Conservation (phyloP, 2,888 invertebrate species). For the Synanthedon tipuliformis region DNA sequence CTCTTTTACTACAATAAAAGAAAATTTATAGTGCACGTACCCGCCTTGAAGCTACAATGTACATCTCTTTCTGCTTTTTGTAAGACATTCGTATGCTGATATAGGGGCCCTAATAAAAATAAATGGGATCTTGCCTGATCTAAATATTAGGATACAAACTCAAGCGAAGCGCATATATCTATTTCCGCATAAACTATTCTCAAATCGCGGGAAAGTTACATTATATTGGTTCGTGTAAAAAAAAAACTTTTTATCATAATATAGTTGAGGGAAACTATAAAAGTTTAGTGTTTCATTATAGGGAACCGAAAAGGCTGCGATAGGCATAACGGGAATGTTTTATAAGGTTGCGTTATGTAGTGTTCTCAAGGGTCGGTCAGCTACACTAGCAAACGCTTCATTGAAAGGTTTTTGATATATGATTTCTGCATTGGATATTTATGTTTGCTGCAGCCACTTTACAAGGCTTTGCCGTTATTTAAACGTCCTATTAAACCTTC, state of each 20-base stretch:
- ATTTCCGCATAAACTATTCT: constrained; percentile 11
- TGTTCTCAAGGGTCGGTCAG: neutral
- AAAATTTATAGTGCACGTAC: constrained; percentile 22
- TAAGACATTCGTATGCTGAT: constrained; percentile 52
- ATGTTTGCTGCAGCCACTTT: neutral
- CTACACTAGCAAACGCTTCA: neutral
- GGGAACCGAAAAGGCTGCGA: constrained; percentile 2
- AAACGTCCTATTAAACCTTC: neutral
- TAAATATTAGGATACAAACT: constrained; percentile 52
- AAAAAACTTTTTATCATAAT: neutral
- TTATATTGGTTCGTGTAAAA: constrained; percentile 2
- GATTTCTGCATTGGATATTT: neutral
- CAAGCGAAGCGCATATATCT: constrained; percentile 23
- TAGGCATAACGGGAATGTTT: neutral
- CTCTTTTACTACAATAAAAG: constrained; percentile 18
- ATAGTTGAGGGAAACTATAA: neutral
- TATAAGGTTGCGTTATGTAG: neutral
- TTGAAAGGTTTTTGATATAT: neutral
- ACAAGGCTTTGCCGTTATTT: neutral
- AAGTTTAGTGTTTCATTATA: neutral
- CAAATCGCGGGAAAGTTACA: constrained; percentile 1
- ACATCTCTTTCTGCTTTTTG: constrained; percentile 36
- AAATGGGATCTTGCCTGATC: constrained; percentile 46
- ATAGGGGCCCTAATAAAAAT: constrained; percentile 48
- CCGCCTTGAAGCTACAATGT: constrained; percentile 19